Evolutionary conservation across 2,113 vertebrate genomes (phyloP), one percentile per base, ranked within the genome.

Genomic region (Bucco capensis): DNA sequence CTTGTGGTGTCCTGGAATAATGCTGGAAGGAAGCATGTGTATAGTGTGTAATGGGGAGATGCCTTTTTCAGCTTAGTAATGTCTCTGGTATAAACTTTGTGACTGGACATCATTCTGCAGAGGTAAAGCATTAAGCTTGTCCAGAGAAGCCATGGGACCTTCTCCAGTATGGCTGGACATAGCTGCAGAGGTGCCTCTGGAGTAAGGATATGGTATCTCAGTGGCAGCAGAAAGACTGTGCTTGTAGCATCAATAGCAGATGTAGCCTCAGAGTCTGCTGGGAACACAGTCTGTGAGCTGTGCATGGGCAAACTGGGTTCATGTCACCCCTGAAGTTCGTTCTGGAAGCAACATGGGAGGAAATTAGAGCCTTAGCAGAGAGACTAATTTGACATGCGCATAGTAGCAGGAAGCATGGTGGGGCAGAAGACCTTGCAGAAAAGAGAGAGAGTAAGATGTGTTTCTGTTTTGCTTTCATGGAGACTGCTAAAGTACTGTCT

Each of bases 1-100:
- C 25, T 57, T 40, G 30, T 4, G 5, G 46, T 6, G 5, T 25
- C 23, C 54, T 35, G 15, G 44, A 54, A 8, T 21, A 4, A 3
- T 0, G 0, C 62, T 60, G 53, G 38, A 50, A 46, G 33, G 78
- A 15, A 56, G 38, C 33, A 3, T 2, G 1, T 3, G 0, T 4
- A 0, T 4, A 23, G 0, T 5, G 4, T 4, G 2, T 27, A 5
- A 10, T 0, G 4, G 47, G 8, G 42, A 49, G 58, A 24, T 11
- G 60, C 19, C 44, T 51, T 62, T 73, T 19, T 30, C 62, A 46
- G 66, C 82, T 53, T 46, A 5, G 62, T 19, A 3, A 0, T 1
- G 7, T 8, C 50, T 50, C 9, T 0, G 47, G 30, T 31, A 44
- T 17, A 4, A 25, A 23, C 38, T 19, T 27, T 25, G 70, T 14